Evolutionary conservation across 1,140 invertebrate species (phyloP).

Genomic region (Rhysida immarginata): DNA sequence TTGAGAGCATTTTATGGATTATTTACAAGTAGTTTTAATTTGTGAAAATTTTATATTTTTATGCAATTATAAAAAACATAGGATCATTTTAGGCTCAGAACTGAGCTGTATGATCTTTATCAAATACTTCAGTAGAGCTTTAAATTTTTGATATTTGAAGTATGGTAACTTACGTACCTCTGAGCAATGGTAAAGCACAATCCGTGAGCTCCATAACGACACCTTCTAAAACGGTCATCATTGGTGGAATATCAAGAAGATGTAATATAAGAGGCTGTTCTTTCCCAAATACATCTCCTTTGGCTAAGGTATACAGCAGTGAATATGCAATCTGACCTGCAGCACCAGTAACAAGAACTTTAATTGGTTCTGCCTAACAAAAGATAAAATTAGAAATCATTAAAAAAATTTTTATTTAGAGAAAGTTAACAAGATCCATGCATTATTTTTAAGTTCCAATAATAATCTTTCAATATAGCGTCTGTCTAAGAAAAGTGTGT

Average conservation of each 20-base stretch:
- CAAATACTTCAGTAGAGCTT: no score
- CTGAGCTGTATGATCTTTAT: no score
- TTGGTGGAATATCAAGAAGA: conserved; percentile 85
- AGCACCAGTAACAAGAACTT: conserved; percentile 92
- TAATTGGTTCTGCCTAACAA: conserved; percentile 56
- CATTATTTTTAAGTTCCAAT: no score
- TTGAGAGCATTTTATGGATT: no score
- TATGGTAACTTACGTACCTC: conserved; percentile 30
- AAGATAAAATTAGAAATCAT: background rate
- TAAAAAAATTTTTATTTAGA: background rate
- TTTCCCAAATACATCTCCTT: conserved; percentile 90
- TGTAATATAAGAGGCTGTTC: conserved; percentile 78
- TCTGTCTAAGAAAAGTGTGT: no score
- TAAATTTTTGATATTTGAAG: no score
- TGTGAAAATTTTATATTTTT: no score
- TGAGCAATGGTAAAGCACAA: conserved; percentile 81
- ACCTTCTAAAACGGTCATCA: conserved; percentile 87
- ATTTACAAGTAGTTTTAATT: no score
- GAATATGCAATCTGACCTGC: conserved; percentile 98
- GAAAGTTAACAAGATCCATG: no score
- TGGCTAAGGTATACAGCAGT: conserved; percentile 78
- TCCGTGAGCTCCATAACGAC: conserved; percentile 96
- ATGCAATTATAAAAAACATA: no score
- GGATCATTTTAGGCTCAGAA: no score
- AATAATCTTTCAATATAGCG: no score